phyloP scores from a whole-genome alignment of 2,113 vertebrate genomes.

The Carollia perspicillata region DNA sequence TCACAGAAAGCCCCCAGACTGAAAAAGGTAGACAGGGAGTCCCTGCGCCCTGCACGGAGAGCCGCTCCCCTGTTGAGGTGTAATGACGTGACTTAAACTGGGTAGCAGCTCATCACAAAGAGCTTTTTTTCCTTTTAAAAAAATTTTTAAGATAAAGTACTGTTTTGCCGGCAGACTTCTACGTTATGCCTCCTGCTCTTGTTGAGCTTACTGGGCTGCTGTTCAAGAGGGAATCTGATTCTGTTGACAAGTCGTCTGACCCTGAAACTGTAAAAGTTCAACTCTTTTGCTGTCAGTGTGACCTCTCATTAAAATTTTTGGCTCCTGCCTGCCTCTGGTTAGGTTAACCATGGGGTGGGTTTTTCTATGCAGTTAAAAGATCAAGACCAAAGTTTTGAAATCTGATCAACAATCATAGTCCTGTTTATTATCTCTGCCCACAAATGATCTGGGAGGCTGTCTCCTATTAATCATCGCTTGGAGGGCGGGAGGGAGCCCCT shows the following conservation, averaged over 20 bases:
- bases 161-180: background rate
- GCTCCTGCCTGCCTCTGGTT: conserved; percentile 45
- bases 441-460: conserved; percentile 38
- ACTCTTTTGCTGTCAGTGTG: background rate
- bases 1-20: background rate
- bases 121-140: background rate
- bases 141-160: background rate
- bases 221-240: background rate
- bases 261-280: conserved; percentile 39
- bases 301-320: conserved; percentile 49
- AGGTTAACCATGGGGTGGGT: conserved; percentile 35
- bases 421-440: conserved; percentile 48
- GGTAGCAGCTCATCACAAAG: background rate
- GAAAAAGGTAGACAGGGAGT: background rate
- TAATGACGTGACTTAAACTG: background rate
- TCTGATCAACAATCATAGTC: conserved; percentile 15
- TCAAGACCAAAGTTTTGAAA: conserved; percentile 55
- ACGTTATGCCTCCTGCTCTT: background rate
- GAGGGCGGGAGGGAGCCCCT: background rate
- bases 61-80: background rate
- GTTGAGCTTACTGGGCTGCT: background rate
- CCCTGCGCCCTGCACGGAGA: background rate
- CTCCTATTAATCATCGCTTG: conserved; percentile 34
- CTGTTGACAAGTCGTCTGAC: conserved; percentile 36
- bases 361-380: conserved; percentile 49